Evolutionary conservation across 37 sponge, comb jelly and placozoan genomes (phyloP), one percentile per base, ranked within the genome.

Genomic region (Diacarnus erythraeanus): DNA sequence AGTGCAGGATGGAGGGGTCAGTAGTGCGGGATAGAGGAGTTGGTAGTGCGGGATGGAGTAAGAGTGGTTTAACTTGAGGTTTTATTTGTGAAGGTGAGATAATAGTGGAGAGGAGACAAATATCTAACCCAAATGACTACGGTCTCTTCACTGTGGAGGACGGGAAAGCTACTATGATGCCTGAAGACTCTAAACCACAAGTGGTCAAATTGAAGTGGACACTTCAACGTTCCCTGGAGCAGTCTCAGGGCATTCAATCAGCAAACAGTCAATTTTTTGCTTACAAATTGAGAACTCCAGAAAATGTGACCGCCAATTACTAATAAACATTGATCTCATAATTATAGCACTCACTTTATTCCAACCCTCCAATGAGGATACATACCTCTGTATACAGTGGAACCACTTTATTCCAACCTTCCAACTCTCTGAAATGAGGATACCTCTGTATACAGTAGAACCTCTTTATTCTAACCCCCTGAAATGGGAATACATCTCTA

Each of bases 101-200:
- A 39, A 90, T 90, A 58, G 82, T 77, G 23, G 59, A 81, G 29
- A 69, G 59, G 39, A 61, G 58, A 38, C 44, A 64, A 5, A 82
- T 81, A 1, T 22, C 64, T 18, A 61, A 77, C 26, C 93, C 90
- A n/a, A 69, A 89, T 51, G 44, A 38, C 36, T 88, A 92, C 60
- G 82, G 37, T n/a, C 73, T 92, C 12, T 92, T 77, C 51, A 72
- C 83, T 22, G 89, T 92, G 57, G 77, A 69, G n/a, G 54, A 82
- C 38, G 74, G 87, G 31, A 31, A 78, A 37, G 83, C 87, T 80
- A 80, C 12, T 68, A 21, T 42, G 38, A 29, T 88, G 26, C 64
- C 54, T 27, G 77, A 68, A 58, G 21, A 42, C 1, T 61, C 35
- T 0, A 29, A 34, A 2, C 89, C 89, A 8, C 89, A 88, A 35